Conservation (phyloP, 2,113 vertebrate species). For the western clawed frog (Xenopus tropicalis) region UCB_Xtro_10.0 CM004451.2:20435001-20435500, state of each 20-base stretch:
- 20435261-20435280: constrained; percentile 73
- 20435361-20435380: constrained; percentile 69
- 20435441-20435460: constrained; percentile 48
- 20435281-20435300: constrained; percentile 73
- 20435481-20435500: constrained; percentile 21
- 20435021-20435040: constrained; percentile 8
- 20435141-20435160: background rate
- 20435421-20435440: constrained; percentile 52
- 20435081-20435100: background rate
- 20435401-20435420: constrained; percentile 61
- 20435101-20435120: background rate
- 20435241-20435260: constrained; percentile 77
- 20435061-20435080: constrained; percentile 15
- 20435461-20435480: constrained; percentile 49
- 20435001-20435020: constrained; percentile 68
- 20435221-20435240: constrained; percentile 80
- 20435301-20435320: constrained; percentile 79
- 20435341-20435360: constrained; percentile 93
- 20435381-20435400: constrained; percentile 62
- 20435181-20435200: constrained; percentile 8
- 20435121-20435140: constrained; percentile 5
- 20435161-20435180: background rate
- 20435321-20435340: constrained; percentile 96
- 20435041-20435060: constrained; percentile 51
- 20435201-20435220: constrained; percentile 84